Evolutionary conservation across 2,888 invertebrate genomes (phyloP), one percentile per base, ranked within the genome.

Genomic region (Cheilosia vulpina): DNA sequence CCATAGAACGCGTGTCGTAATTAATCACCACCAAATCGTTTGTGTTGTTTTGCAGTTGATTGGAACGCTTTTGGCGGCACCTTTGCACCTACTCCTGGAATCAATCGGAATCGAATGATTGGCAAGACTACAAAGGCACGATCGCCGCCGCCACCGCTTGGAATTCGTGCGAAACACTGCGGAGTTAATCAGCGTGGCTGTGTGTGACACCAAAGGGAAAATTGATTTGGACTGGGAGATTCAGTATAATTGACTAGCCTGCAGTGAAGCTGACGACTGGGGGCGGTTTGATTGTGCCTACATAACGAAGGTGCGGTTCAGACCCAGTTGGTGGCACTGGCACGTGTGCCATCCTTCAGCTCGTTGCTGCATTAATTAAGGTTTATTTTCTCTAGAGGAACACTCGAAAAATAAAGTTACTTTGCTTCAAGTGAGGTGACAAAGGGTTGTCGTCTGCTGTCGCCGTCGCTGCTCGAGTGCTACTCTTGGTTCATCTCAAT

Each of bases 51-150:
- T 15, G 45, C 41, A 62, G n/a, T 66, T 50, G 47, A 63, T 63
- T 63, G 47, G 50, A 1, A 11, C 17, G 31, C 55, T 58, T 76
- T 66, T 65, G 66, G 71, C 78, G 82, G 78, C 72, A 73, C 34
- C 69, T 27, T 66, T 55, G 41, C 24, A 45, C n/a, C 66, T n/a
- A 41, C 62, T 73, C 38, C 38, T 43, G 43, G 78, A 83, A 78
- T 83, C 83, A 78, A 78, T 83, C 68, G 83, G 21, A 57, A 83
- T 83, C 79, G 68, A 83, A 79, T 68, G 73, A 79, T 68, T 83
- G 79, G 53, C 57, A 73, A 55, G 45, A 73, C 66, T 62, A 9
- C 21, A 57, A 71, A 60, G 57, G 38, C 21, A 38, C 34, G 41
- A 15, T 31, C 43, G 17, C 43, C 43, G 53, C 43, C 50, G 53